phyloP scores from a whole-genome alignment of 2,888 invertebrate genomes.

The Andrena flavipes region DNA sequence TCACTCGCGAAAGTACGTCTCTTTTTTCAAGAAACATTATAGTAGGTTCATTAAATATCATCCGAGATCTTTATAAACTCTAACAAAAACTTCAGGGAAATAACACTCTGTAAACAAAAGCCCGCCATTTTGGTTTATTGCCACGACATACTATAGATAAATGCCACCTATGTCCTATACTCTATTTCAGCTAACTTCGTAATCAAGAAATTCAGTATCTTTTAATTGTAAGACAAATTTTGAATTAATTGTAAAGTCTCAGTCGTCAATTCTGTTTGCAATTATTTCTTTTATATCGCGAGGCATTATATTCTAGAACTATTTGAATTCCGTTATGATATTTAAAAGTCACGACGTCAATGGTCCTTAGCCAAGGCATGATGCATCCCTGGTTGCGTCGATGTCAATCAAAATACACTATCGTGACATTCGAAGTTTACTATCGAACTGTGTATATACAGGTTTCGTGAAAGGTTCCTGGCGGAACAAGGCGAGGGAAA shows the following conservation, averaged over 20 bases:
- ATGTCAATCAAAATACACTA: slow-evolving; percentile 40
- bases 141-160: not conserved
- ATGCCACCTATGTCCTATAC: not conserved
- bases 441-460: slow-evolving; percentile 2
- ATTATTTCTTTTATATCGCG: not conserved
- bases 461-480: not conserved
- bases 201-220: not conserved
- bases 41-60: not conserved
- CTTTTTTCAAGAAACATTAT: slow-evolving; percentile 53
- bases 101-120: not conserved
- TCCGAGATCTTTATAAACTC: not conserved
- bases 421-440: slow-evolving; percentile 42
- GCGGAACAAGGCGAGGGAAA: not conserved
- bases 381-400: slow-evolving; percentile 29
- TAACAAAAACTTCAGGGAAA: not conserved
- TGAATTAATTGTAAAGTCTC: not conserved
- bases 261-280: not conserved
- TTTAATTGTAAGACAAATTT: not conserved
- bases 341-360: not conserved
- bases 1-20: slow-evolving; percentile 50
- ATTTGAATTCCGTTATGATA: not conserved
- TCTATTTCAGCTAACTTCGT: slow-evolving; percentile 30
- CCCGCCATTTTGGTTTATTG: slow-evolving; percentile 41
- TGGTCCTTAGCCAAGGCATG: slow-evolving; percentile 7
- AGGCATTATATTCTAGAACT: not conserved